Evolutionary conservation across 2,797 vertebrate genomes (phyloP), one percentile per base, ranked within the genome.

Genomic region (Tokudaia muenninki): DNA sequence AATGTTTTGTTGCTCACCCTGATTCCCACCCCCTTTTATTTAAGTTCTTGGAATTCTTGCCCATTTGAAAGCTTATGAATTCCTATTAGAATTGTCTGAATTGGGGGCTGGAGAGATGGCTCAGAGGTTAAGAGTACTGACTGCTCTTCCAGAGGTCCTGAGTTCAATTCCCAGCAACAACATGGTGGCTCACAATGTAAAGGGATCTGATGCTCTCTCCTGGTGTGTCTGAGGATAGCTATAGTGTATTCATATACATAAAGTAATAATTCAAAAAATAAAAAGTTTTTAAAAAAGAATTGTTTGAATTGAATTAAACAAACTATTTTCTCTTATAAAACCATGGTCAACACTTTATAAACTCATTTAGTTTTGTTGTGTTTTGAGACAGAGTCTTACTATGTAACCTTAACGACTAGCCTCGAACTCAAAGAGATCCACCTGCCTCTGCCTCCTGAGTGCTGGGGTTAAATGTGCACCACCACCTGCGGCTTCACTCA

Each of bases 1-100:
- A 41, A 17, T 61, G 55, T 59, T 61, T 44, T 17, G 24, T 44
- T 41, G 24, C 22, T 59, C 37, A 83, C 24, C 37, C 81, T 3
- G 55, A 63, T 44, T 17, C 67, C 67, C 1, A 3, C 67, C 34
- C 31, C 65, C 6, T 34, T 88, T 75, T 75, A 44, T 75, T 47
- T 47, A 77, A 94, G 52, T 26, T 83, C 95, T 92, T 50, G 70
- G 24, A 2, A 74, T 78, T 87, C 74, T 93, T 24, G 37, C 63
- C 21, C 44, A 78, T 92, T 83, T 52, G 17, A 75, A 88, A 91
- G 41, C 26, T 90, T 94, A 11, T 50, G 19, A 87, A 70, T 67
- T 80, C 26, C 47, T 94, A 57, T 63, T 44, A 93, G 79, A 67
- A 86, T 83, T 47, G 26, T 84, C 34, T 75, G 24, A 92, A 70